Base-by-base conservation (phyloP, 2,113 vertebrate genomes). In the Lepus europaeus region DNA sequence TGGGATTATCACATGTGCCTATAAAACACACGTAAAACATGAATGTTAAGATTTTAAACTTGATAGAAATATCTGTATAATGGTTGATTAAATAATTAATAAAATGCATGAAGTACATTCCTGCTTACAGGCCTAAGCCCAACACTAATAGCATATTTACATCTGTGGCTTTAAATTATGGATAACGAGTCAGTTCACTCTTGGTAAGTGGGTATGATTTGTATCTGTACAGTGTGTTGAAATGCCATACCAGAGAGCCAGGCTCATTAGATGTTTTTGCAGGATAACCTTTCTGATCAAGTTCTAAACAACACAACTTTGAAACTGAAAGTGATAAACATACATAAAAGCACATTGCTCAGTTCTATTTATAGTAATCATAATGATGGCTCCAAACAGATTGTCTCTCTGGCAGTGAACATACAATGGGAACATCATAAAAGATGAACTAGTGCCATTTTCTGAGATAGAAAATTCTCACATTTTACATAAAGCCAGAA, bases 401-500 rank as follows among this genome's bases (percentile, higher is more conserved):
- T 87, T 53, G 72, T 93, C n/a, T 95, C 93, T 13, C n/a, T 92
- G 49, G 86, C 85, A 80, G 3, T 83, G 93, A 89, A 72, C 91
- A 68, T 73, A 20, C 70, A 51, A 45, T 76, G 93, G 89, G 3
- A 94, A 73, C 31, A 16, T 94, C 87, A 73, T 91, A 82, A 77
- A 78, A 96, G 72, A 87, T 87, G 31, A 87, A 20, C 29, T 69
- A 14, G 49, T 1, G 51, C 73, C 56, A 74, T 91, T 91, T 90
- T 92, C 73, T 64, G 53, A 97, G 82, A 93, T 10, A 90, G 84
- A 93, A 96, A 95, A 95, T 92, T 93, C 77, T 96, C 89, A 95
- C 84, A 85, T 72, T 96, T 97, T 81, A 93, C 66, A 76, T 87
- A 77, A 96, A 72, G 19, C 91, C 61, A 80, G 51, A 88, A 82